Base-by-base conservation (phyloP, 2,888 invertebrate genomes). In the Lysandra coridon region DNA sequence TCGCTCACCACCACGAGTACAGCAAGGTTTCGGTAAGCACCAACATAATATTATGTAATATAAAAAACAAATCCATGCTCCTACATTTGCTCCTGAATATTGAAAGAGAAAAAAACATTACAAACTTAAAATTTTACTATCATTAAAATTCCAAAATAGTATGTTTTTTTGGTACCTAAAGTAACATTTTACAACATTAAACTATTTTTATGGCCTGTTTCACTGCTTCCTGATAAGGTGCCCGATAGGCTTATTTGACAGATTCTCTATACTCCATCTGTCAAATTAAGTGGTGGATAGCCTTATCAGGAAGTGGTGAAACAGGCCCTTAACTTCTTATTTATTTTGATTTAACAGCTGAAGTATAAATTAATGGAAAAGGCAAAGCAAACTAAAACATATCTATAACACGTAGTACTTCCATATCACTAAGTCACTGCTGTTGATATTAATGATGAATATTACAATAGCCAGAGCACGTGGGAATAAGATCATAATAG, bases 21-120 rank as follows among this genome's bases (percentile, higher is more conserved):
- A 94, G 89, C 83, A 94, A 94, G 88, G 93, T 94, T 80, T 94
- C 94, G 91, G 94, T 94, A 84, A 91, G 94, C 4, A 69, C 14
- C 62, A 62, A 23, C 1, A 62, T n/a, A 23, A 62, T n/a, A 23
- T 10, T 6, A 23, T 62, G n/a, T 62, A 62, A 60, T 60, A n/a
- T 7, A n/a, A 7, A 5, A 62, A n/a, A 62, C 49, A 49, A 10
- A 49, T 49, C 49, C 49, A 10, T 49, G 49, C 49, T 49, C 10
- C 49, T 49, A 49, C 3, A 49, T 49, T 49, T 49, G 1, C 49
- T 49, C 49, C 49, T 49, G 49, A 49, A 49, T 49, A 49, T 10
- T 10, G 10, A 49, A 10, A 12, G 49, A 49, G 49, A 49, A 12
- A 49, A 49, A 49, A 49, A 10, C 44, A 44, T 49, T 49, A 12